Percentiles rank a stretch among this genome's conserved stretches.
phyloP scores from a whole-genome alignment of 2,888 invertebrate species.

The Spialia ferax region DNA sequence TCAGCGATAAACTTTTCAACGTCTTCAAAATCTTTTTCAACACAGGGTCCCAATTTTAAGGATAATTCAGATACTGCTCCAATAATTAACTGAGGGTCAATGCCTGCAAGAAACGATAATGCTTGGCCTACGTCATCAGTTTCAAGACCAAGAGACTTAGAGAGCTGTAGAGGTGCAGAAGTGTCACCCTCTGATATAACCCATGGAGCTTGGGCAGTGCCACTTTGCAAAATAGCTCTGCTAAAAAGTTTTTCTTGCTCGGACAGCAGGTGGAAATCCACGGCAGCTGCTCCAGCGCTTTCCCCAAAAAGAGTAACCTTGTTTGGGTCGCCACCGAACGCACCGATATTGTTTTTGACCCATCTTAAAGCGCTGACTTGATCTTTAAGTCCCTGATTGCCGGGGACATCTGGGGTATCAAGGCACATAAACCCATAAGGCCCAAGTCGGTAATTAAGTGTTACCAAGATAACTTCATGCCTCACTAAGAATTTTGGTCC shows the following conservation, averaged over 20 bases:
- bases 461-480: slow-evolving; percentile 61
- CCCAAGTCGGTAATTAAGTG: slow-evolving; percentile 68
- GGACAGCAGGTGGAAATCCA: slow-evolving; percentile 52
- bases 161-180: slow-evolving; percentile 46
- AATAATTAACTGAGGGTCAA: slow-evolving; percentile 36
- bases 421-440: slow-evolving; percentile 54
- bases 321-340: slow-evolving; percentile 54
- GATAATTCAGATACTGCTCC: slow-evolving; percentile 37
- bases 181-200: slow-evolving; percentile 45
- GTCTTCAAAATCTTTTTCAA: slow-evolving; percentile 45
- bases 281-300: slow-evolving; percentile 53
- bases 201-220: slow-evolving; percentile 44
- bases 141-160: slow-evolving; percentile 48
- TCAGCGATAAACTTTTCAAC: slow-evolving; percentile 49
- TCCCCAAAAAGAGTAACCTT: slow-evolving; percentile 54
- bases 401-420: slow-evolving; percentile 57
- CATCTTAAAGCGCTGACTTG: slow-evolving; percentile 53
- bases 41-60: slow-evolving; percentile 39
- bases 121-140: slow-evolving; percentile 48
- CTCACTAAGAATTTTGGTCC: slow-evolving; percentile 58
- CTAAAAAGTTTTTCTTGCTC: slow-evolving; percentile 50
- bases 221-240: slow-evolving; percentile 54
- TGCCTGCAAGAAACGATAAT: slow-evolving; percentile 46
- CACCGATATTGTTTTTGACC: slow-evolving; percentile 52
- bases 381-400: slow-evolving; percentile 49